Base-by-base conservation (phyloP, 2,888 invertebrate species). In the Pseudanteris insignis region DNA sequence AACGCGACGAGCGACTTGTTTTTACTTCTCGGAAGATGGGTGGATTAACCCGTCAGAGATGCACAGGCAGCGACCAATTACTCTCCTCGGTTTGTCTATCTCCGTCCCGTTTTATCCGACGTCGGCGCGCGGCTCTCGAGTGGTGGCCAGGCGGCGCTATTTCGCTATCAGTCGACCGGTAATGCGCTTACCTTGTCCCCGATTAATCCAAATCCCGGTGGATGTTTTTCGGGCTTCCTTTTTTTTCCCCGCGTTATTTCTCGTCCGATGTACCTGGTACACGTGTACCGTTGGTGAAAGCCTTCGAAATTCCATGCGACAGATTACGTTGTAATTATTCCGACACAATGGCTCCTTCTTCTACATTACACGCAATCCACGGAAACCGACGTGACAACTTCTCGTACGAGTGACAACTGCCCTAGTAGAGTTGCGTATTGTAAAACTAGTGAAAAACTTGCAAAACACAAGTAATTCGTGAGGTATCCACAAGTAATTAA, bases 41-140 rank as follows among this genome's bases (percentile, higher is more conserved):
- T 75, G 76, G 73, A 78, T 78, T 78, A 76, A 77, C 76, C 76
- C 74, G 76, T 77, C 76, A 77, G 70, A 67, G 71, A 72, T 72
- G 73, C 70, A 67, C 70, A 54, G 66, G 65, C 65, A 70, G 57
- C 65, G 66, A 65, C 70, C 71, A 72, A 73, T 72, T 72, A 64
- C 62, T 65, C 62, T 66, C 58, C 30, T 18, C 37, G 36, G 25
- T 53, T 51, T 15, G 50, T 51, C 44, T 57, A 40, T 61, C 51
- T 47, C 41, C 21, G 41, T 43, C 26, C 40, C 59, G 13, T 36
- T 55, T 48, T 46, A 24, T 47, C 54, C 36, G 38, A 24, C 29
- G 32, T 59, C 43, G 46, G 13, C 48, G 41, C 40, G 38, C 36
- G 41, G 48, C 30, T 64, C 69, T 70, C 69, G 71, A 68, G 64